Base-by-base conservation (phyloP, 2,888 invertebrate species). In the Tetrapedia diversipes region DNA sequence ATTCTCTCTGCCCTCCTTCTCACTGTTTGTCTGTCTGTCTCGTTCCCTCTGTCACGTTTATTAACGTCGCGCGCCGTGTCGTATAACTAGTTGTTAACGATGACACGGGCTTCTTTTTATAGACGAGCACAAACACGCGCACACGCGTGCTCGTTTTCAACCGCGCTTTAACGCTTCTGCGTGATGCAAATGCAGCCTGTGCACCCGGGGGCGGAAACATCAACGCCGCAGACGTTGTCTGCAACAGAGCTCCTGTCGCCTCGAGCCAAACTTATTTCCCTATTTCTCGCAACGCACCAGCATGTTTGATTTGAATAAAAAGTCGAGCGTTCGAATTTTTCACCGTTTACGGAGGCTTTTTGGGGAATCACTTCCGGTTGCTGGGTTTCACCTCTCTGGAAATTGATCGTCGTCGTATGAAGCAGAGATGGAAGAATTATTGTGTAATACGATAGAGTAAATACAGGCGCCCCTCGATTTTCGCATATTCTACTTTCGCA, bases 101-200 rank as follows among this genome's bases (percentile, higher is more conserved):
- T 89, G 88, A 89, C 88, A 85, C 69, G 74, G n/a, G 82, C 81
- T 82, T 87, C 88, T 89, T 89, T 88, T 89, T 88, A 88, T 88
- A 89, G 88, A 84, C 77, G 27, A 63, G 60, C 75, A 61, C 82
- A 78, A 81, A 74, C 73, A 73, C 19, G 10, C 37, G 22, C 75
- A 70, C 77, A 63, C 81, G 69, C 72, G 67, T 69, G 64, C 68
- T 45, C 61, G 34, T 37, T 45, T 66, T 57, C 66, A 54, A n/a
- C 60, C 47, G 54, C 78, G 77, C 56, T 74, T 59, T 69, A 27
- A 66, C 49, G 63, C 47, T 47, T 22, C 61, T 69, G 27, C 49
- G 29, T 22, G 39, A 19, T 14, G 29, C 47, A 70, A 56, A 41
- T 43, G 66, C 29, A 51, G 32, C 37, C 34, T 54, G 22, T 19